Conservation (phyloP, 2,888 invertebrate genomes). For the Athalia circularis region DNA sequence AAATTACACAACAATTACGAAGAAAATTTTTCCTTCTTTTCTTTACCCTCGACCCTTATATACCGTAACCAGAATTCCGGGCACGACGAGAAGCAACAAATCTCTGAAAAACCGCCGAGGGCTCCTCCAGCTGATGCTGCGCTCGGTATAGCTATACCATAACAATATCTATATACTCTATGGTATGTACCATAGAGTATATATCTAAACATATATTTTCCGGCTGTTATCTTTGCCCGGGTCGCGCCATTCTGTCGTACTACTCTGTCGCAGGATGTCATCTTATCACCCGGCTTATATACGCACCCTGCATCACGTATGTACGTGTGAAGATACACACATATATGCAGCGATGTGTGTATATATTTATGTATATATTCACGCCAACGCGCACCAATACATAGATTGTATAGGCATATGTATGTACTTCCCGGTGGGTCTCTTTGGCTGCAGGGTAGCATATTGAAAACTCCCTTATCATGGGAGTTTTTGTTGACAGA, state of each 20-base stretch:
- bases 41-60: not conserved
- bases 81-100: constrained; percentile 17
- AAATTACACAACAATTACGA: constrained; percentile 7
- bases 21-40: not conserved
- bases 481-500: constrained; percentile 30
- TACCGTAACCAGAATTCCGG: not conserved
- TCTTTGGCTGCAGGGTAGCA: constrained; percentile 23
- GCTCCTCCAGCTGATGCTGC: not conserved
- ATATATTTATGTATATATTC: not conserved
- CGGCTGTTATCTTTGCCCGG: constrained; percentile 29
- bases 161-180: not conserved
- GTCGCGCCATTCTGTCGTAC: constrained; percentile 25
- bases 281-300: constrained; percentile 31
- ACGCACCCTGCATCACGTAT: constrained; percentile 6
- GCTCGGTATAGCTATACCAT: not conserved
- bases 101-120: constrained; percentile 3
- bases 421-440: not conserved
- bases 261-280: constrained; percentile 35
- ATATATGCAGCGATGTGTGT: not conserved
- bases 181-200: not conserved
- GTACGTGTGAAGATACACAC: not conserved
- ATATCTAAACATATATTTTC: constrained; percentile 6
- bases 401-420: too few species aligned
- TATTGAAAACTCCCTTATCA: constrained; percentile 44
- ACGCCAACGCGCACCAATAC: too few species aligned